A percentile compares a stretch with the other conserved stretches of the same genome.
phyloP scores from a whole-genome alignment of 2,113 vertebrate genomes.

The Narcine bancroftii region DNA sequence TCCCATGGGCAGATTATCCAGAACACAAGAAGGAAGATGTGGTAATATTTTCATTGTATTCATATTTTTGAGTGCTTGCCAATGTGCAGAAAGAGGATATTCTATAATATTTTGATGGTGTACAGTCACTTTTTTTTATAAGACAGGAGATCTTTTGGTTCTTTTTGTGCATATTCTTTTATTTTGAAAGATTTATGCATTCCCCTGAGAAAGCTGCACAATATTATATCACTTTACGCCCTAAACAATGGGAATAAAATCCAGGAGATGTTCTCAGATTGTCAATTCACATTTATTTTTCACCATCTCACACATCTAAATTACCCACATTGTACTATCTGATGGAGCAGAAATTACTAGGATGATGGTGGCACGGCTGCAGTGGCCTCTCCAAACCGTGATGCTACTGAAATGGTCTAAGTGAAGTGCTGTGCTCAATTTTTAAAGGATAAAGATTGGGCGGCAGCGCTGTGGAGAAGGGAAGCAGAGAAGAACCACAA shows the following conservation, averaged over 20 bases:
- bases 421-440: too few species aligned
- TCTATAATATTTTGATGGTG: not conserved
- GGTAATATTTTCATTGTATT: not conserved
- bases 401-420: too few species aligned
- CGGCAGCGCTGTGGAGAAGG: too few species aligned
- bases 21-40: not conserved
- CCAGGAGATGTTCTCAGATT: not conserved
- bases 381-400: too few species aligned
- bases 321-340: not conserved
- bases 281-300: not conserved
- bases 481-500: too few species aligned
- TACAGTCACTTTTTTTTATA: not conserved
- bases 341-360: not conserved
- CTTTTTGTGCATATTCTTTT: not conserved
- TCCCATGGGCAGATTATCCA: not conserved
- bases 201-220: not conserved
- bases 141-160: not conserved
- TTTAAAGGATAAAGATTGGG: too few species aligned
- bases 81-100: not conserved
- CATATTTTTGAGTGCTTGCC: not conserved
- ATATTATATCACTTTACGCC: not conserved
- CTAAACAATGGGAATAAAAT: not conserved
- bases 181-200: not conserved
- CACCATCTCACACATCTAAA: not conserved
- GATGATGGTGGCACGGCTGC: too few species aligned